Conservation (phyloP, 2,113 vertebrate species). For the Trachemys scripta region DNA sequence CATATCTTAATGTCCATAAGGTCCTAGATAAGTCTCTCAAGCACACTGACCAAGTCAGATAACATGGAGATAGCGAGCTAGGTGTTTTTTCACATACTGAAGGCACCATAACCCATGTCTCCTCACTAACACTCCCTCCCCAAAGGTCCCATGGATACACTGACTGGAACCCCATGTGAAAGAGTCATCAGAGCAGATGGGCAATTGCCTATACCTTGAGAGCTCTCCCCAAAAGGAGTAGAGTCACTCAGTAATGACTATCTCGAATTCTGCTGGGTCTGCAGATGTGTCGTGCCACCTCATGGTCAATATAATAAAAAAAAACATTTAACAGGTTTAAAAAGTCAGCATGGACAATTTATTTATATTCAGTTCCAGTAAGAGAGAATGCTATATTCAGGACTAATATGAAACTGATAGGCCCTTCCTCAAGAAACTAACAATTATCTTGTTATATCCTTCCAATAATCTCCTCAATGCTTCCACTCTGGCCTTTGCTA, state of each 20-base stretch:
- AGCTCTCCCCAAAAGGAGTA: background rate
- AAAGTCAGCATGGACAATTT: background rate
- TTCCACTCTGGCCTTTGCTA: background rate
- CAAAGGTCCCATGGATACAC: background rate
- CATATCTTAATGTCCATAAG: background rate
- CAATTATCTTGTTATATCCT: background rate
- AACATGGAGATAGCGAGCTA: background rate
- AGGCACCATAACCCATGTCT: background rate
- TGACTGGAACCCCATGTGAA: background rate
- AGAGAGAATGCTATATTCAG: background rate
- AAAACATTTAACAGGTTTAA: background rate
- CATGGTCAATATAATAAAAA: background rate
- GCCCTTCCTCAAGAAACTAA: background rate
- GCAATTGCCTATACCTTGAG: background rate
- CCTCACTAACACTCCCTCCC: background rate
- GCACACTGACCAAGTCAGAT: background rate
- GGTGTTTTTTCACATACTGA: background rate
- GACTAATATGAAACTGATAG: background rate
- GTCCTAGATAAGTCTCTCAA: background rate
- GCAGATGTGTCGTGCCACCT: background rate
- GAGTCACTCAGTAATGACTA: background rate
- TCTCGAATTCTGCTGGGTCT: background rate
- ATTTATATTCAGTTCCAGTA: background rate
- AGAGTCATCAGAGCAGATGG: background rate
- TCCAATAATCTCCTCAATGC: background rate